Evolutionary conservation across 1,140 invertebrate genomes (phyloP).

Genomic region (Cydia fagiglandana): DNA sequence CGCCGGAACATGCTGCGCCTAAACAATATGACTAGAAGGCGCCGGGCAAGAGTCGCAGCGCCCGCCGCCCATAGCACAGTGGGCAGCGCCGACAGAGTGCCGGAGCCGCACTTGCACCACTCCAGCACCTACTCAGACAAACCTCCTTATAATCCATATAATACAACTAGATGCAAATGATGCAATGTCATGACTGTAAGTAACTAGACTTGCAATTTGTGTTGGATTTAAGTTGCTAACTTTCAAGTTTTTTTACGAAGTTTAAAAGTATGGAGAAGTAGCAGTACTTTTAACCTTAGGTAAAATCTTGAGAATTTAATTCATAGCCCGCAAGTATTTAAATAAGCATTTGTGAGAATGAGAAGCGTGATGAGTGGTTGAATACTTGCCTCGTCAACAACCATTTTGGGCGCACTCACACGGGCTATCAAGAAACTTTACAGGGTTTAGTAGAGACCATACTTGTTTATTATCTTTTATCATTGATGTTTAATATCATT

Average conservation of each 20-base stretch:
- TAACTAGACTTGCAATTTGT: no score
- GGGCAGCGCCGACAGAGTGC: constrained; percentile 74
- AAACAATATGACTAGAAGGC: constrained; percentile 56
- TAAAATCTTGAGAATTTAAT: background rate
- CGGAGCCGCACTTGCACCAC: constrained; percentile 76
- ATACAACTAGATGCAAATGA: no score
- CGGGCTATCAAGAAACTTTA: background rate
- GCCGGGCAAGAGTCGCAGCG: constrained; percentile 57
- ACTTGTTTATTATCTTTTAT: background rate
- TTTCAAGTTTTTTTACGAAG: no score
- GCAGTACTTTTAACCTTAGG: background rate
- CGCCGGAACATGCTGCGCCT: constrained; percentile 62
- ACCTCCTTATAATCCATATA: no score
- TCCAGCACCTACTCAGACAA: constrained; percentile 48
- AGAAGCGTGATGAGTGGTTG: background rate
- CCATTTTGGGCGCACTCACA: background rate
- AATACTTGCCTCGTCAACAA: constrained; percentile 2
- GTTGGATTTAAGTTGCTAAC: no score
- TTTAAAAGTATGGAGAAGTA: no score
- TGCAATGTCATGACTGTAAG: no score
- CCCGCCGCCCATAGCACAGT: constrained; percentile 65
- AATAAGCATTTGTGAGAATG: background rate
- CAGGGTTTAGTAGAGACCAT: background rate
- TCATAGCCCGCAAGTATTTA: background rate
- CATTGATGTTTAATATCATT: background rate